Base-by-base conservation (phyloP, 2,888 invertebrate genomes). In the Eurytoma californica region DNA sequence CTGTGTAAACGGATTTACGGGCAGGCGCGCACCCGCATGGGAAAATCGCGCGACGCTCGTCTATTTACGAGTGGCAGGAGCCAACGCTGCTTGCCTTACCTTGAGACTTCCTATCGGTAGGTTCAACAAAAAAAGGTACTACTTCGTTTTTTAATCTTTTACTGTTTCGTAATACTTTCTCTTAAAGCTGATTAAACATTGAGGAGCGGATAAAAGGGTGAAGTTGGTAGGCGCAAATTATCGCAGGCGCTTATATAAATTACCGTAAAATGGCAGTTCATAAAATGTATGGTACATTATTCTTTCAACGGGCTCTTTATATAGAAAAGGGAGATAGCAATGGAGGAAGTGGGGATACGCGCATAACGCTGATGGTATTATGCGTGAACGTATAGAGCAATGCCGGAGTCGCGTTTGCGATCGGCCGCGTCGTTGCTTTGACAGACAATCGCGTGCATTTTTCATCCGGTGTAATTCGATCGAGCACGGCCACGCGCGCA, bases 391-490 rank as follows among this genome's bases (percentile, higher is more conserved):
- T 39, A 39, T 53, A 53, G 53, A 53, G 53, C 53, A 53, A 53
- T 53, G n/a, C 53, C 39, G 39, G 39, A 39, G 39, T 53, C 16
- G 53, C 53, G 53, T 9, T 53, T 53, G 53, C 53, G 53, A 16
- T 53, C 53, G n/a, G 53, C 7, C 13, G 49, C 14, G 53, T n/a
- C 13, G 53, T 39, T 28, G 61, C 61, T 13, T 61, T 61, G 61
- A 66, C 24, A 18, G 51, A 47, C 20, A 3, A 24, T 5, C 49
- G 66, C 66, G 20, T 66, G 66, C 7, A 66, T 66, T 66, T 51
- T 66, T 66, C 47, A 66, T 66, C 47, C 49, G 66, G 12, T 2
- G 66, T 66, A 66, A 66, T 66, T 66, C 66, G 51, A 66, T 66
- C 66, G 66, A 3, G 53, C 16, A 53, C 24, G 24, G 24, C 24